Percentiles rank a stretch among this genome's conserved stretches.
Evolutionary conservation across 2,797 vertebrate genomes (phyloP).

Genomic region (Acanthornis magna): DNA sequence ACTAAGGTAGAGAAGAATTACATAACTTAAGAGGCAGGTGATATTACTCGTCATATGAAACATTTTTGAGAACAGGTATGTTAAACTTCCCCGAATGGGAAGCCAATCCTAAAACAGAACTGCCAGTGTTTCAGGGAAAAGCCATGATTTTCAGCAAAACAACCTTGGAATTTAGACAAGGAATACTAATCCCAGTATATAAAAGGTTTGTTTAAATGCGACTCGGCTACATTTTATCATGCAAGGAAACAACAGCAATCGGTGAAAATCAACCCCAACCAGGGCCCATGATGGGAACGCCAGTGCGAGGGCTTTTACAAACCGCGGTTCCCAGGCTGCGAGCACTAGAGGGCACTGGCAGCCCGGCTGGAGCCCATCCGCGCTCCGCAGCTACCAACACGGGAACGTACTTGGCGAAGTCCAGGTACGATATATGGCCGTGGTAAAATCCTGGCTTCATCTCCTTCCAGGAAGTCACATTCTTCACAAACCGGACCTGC

Average conservation of each 20-base stretch:
- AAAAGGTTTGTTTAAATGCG: neutral
- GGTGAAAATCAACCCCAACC: neutral
- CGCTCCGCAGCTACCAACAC: neutral
- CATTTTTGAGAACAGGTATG: neutral
- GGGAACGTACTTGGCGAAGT: constrained; percentile 90
- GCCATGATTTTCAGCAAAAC: neutral
- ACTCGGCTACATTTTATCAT: neutral
- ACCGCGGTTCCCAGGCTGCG: neutral
- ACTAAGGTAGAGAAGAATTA: neutral
- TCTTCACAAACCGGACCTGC: constrained; percentile 95
- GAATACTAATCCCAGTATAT: neutral
- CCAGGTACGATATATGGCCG: constrained; percentile 92
- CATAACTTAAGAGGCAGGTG: neutral
- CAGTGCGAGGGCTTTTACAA: neutral
- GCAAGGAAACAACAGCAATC: neutral
- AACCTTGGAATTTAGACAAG: neutral
- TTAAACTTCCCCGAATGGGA: neutral
- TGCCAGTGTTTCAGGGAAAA: neutral
- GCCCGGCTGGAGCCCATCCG: neutral
- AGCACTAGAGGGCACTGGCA: constrained; percentile 72
- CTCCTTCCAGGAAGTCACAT: constrained; percentile 92
- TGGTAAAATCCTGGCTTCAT: constrained; percentile 98
- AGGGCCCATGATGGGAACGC: accelerated
- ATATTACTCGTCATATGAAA: neutral
- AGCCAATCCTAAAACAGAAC: neutral